Evolutionary conservation across 1,140 invertebrate species (phyloP).

Genomic region (Tetranychus cinnabarinus): DNA sequence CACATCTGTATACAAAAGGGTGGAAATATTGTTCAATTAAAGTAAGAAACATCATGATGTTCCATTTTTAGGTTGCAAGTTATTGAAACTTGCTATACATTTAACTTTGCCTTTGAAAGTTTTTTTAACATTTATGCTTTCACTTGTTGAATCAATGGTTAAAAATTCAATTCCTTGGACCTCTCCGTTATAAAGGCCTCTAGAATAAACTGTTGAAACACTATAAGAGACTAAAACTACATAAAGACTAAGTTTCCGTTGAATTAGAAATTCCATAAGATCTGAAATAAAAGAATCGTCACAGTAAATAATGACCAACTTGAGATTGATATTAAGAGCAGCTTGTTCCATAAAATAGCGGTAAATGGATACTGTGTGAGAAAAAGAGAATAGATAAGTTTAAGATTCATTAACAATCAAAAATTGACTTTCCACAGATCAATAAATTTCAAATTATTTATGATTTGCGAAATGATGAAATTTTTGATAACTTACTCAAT

Average conservation of each 20-base stretch:
- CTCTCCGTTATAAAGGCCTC: background rate
- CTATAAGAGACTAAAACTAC: background rate
- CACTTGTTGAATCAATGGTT: background rate
- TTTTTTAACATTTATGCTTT: background rate
- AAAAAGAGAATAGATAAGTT: background rate
- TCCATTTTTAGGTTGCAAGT: too few species aligned
- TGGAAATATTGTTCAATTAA: too few species aligned
- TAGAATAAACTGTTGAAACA: background rate
- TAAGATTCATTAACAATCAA: background rate
- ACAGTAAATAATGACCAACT: background rate
- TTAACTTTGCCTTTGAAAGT: background rate
- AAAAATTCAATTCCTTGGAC: background rate
- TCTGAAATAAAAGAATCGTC: background rate
- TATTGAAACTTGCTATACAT: too few species aligned
- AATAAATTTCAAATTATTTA: background rate
- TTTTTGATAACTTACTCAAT: background rate
- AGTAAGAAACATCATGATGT: background rate
- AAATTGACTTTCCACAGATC: background rate
- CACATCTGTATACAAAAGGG: too few species aligned
- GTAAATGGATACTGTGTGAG: background rate
- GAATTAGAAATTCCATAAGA: background rate
- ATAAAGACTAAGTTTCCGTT: background rate
- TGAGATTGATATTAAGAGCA: background rate
- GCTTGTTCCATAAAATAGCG: background rate
- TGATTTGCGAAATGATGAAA: background rate